Evolutionary conservation across 1,140 invertebrate species (phyloP), one percentile per base, ranked within the genome.

Genomic region (Mya arenaria): DNA sequence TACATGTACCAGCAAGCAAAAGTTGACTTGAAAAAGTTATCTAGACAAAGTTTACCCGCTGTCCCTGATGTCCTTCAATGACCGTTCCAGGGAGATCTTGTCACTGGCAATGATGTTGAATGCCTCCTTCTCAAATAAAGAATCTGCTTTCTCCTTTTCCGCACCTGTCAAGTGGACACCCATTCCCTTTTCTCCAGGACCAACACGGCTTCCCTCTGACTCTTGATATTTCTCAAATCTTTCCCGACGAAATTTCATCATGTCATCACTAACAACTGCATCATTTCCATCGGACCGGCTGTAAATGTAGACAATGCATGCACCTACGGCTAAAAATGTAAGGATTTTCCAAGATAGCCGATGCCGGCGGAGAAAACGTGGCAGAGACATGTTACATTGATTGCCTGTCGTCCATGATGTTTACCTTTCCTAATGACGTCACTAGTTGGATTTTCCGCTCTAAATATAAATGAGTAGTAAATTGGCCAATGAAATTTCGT

Each of bases 21-120:
- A n/a, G n/a, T n/a, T n/a, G n/a, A n/a, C n/a, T n/a, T n/a, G n/a
- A n/a, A n/a, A n/a, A n/a, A n/a, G n/a, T n/a, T n/a, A n/a, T n/a
- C n/a, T n/a, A n/a, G n/a, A n/a, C n/a, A n/a, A n/a, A n/a, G n/a
- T n/a, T 94, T 93, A 97, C 96, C 94, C 93, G 32, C 94, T 90
- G 93, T 98, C 95, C 80, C 97, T 94, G 58, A 97, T 96, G 93
- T 98, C 97, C 8, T 95, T 95, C 39, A 98, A 88, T 44, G 96
- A 96, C 86, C 98, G 93, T 90, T 97, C 96, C 28, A 97, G 92
- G 0, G 97, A 95, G 86, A 99, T 98, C 93, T 96, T 96, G 91
- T 98, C 97, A 90, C 97, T 98, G 1, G 97, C 94, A 55, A 97
- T 94, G 39, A 96, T 95, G 93, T 99, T 98, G 89, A 98, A 97